phyloP scores from a whole-genome alignment of 2,888 invertebrate genomes.

The Ethmia dodecea region DNA sequence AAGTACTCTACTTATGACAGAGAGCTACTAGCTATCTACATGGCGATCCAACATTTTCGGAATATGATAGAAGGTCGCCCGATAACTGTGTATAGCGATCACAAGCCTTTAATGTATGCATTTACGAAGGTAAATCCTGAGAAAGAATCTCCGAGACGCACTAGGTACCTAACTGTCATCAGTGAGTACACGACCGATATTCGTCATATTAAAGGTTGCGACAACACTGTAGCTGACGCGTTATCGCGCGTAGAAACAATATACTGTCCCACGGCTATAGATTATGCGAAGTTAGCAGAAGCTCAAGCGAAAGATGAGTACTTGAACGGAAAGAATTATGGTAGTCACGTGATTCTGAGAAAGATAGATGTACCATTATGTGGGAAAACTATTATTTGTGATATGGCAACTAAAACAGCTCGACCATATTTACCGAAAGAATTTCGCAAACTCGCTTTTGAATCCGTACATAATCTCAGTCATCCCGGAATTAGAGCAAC shows the following conservation, averaged over 20 bases:
- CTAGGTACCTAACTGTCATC: conserved; percentile 17
- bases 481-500: conserved; percentile 18
- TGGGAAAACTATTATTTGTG: no score
- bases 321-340: no score
- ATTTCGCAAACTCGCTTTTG: conserved; percentile 11
- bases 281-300: no score
- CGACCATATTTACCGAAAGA: conserved; percentile 15
- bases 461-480: conserved; percentile 15
- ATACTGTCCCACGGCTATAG: no score
- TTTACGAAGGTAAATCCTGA: conserved; percentile 10
- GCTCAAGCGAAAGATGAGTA: no score
- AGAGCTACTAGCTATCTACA: conserved; percentile 11
- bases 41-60: conserved; percentile 9
- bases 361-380: no score
- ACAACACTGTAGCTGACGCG: no score
- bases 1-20: conserved; percentile 7
- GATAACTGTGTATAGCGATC: conserved; percentile 12
- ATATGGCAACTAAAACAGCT: conserved; percentile 13
- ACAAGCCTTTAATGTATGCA: conserved; percentile 13
- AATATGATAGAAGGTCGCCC: conserved; percentile 9
- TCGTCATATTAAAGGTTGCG: no score
- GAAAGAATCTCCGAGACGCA: conserved; percentile 17
- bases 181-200: no score
- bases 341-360: no score
- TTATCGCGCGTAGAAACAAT: no score